Evolutionary conservation across 2,888 invertebrate genomes (phyloP), one percentile per base, ranked within the genome.

Genomic region (Trissoscelio sp.): DNA sequence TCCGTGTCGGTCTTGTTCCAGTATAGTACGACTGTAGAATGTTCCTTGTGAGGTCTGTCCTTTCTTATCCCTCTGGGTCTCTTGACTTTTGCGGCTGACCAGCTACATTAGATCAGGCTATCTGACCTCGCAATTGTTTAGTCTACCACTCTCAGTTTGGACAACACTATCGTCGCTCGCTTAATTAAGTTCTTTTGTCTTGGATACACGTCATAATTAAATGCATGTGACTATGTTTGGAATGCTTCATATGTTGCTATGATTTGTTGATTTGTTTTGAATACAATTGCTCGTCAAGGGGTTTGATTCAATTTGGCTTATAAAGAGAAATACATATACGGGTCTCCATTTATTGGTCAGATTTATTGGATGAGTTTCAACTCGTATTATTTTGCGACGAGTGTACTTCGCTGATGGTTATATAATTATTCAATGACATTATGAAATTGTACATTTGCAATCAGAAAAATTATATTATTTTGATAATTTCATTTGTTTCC

Each of bases 111-210:
- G 51, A 64, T 64, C 55, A 67, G 60, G 53, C 42, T 9, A 20
- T 9, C 44, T 3, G 44, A 44, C 6, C 44, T 14, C 39, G 44
- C 44, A 9, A 18, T 62, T 53, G 77, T 69, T 51, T 28, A 37
- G 12, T 20, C 18, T 37, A 9, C 51, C 44, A 51, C 44, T 58
- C 31, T 11, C 44, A 51, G 53, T n/a, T 62, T 42, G 16, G 20
- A 53, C 67, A 55, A 31, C 39, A 28, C 11, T 31, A 48, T 46
- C 7, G 18, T 18, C 16, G 28, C 48, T 39, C 42, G 7, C 5
- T 24, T 69, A 69, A 77, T 69, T 51, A 53, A 58, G 51, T 77
- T 58, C 48, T 69, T 69, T 67, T 60, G 53, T 31, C 48, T 46
- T 20, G 16, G 11, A 46, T 22, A 20, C 16, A 14, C 42, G 42